Evolutionary conservation across 2,888 invertebrate genomes (phyloP), one percentile per base, ranked within the genome.

Genomic region (Drosophila sordidapex): DNA sequence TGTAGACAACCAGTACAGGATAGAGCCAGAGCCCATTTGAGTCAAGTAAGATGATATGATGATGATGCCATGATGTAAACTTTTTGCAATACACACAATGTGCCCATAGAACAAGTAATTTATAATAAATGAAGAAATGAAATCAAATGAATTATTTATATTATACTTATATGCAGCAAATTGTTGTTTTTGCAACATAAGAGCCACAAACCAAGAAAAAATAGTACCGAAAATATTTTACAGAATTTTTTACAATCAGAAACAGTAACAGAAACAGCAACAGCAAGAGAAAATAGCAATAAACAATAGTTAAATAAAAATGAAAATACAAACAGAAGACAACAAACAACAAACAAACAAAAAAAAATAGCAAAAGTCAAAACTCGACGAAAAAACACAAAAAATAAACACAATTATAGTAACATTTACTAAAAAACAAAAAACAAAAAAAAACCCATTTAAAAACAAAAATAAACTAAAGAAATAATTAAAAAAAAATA

Each of bases 21-120:
- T 18, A 4, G n/a, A 27, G 25, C 25, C 25, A 25, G 25, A 25
- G 25, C 0, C 21, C 21, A 21, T 21, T 21, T 21, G 21, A 58
- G 56, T 43, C 56, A 64, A 48, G 65, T 56, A n/a, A 13, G 10
- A 38, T 57, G 31, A 58, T 64, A 43, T 57, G 31, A 58, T 64
- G 31, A 33, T 25, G 36, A 46, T 46, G 40, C 52, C 53, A 54
- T 61, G 33, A 27, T 27, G 21, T 13, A 49, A 61, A 65, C 74
- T 78, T 86, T 83, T 86, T 82, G 87, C 90, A 87, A 83, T 88
- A 84, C 83, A 88, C 84, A 85, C 87, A 83, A 87, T 87, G 90
- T 90, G 90, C 90, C 90, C 90, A 90, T 90, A 90, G 90, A 91
- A 90, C 90, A 86, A 84, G 90, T 90, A 89, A 90, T 83, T 83